Percentiles rank a stretch among this genome's conserved stretches.
phyloP scores from a whole-genome alignment of 2,113 vertebrate species.

The Thinocorus orbignyianus region DNA sequence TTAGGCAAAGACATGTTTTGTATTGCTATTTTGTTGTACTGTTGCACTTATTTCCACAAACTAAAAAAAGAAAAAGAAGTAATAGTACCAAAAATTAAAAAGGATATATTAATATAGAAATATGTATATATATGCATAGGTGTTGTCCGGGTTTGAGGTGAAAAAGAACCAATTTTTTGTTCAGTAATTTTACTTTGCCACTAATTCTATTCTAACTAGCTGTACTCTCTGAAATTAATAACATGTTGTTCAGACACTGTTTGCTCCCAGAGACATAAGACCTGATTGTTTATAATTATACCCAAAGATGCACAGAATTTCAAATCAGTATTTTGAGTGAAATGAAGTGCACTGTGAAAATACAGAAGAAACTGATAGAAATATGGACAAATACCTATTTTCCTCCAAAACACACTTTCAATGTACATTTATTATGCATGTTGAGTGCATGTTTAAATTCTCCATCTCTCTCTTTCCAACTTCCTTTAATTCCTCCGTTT shows the following conservation, averaged over 20 bases:
- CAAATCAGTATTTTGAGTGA: not conserved
- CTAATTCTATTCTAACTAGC: not conserved
- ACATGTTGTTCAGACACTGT: not conserved
- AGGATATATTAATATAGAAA: not conserved
- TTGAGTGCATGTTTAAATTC: not conserved
- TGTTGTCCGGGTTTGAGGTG: not conserved
- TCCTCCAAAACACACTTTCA: conserved; percentile 42
- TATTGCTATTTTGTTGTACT: not conserved
- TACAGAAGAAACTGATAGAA: conserved; percentile 48
- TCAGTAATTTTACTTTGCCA: not conserved
- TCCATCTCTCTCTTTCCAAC: not conserved
- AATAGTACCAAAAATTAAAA: not conserved
- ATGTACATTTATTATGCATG: conserved; percentile 12
- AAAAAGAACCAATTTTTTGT: not conserved
- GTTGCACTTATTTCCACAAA: not conserved
- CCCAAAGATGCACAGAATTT: not conserved
- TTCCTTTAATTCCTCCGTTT: not conserved
- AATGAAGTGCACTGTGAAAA: conserved; percentile 47
- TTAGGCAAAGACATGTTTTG: not conserved
- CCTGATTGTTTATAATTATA: not conserved
- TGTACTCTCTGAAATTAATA: not conserved
- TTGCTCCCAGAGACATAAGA: not conserved
- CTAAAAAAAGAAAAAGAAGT: not conserved
- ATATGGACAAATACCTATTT: conserved; percentile 36
- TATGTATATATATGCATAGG: not conserved